These are phyloP conservation scores for Pipa parva DNA, from an alignment of 2,113 vertebrate species.

Conservation along the genomic window DNA sequence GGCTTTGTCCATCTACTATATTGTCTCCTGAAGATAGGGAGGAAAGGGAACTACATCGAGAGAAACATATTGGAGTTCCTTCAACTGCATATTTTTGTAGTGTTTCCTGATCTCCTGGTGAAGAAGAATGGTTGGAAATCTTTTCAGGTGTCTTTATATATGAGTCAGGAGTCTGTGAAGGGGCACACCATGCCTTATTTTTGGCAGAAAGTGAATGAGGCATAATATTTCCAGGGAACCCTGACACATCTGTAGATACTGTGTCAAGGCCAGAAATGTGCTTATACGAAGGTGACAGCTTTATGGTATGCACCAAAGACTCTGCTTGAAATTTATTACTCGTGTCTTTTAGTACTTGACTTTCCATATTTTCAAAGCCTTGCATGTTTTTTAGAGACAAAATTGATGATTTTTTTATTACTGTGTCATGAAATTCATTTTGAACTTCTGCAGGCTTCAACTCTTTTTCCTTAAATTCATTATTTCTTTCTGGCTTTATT, in stretches of 20 bases:
- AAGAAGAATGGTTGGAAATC: slow-evolving; percentile 55
- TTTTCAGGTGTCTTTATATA: slow-evolving; percentile 74
- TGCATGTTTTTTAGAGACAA: slow-evolving; percentile 47
- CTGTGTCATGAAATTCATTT: slow-evolving; percentile 33
- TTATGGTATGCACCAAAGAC: slow-evolving; percentile 79
- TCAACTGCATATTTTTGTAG: slow-evolving; percentile 84
- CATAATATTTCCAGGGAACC: background rate
- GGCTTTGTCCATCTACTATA: slow-evolving; percentile 68
- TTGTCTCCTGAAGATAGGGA: slow-evolving; percentile 88
- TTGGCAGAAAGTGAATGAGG: slow-evolving; percentile 4
- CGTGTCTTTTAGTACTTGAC: slow-evolving; percentile 22
- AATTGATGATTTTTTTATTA: slow-evolving; percentile 52
- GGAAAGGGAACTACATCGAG: slow-evolving; percentile 89
- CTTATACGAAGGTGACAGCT: slow-evolving; percentile 88
- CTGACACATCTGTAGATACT: slow-evolving; percentile 50
- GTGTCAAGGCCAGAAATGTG: slow-evolving; percentile 78
- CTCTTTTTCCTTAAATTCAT: slow-evolving; percentile 35
- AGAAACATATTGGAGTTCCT: slow-evolving; percentile 87
- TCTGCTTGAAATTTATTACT: slow-evolving; percentile 62
- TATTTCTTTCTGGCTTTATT: slow-evolving; percentile 48
- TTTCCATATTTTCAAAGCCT: slow-evolving; percentile 59
- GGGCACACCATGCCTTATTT: slow-evolving; percentile 20
- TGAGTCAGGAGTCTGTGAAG: slow-evolving; percentile 57
- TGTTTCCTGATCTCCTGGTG: slow-evolving; percentile 65
- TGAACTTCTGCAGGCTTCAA: slow-evolving; percentile 37